These are phyloP conservation scores for Netelia inedita DNA, from an alignment of 2,888 invertebrate species.

Conservation along the genomic window DNA sequence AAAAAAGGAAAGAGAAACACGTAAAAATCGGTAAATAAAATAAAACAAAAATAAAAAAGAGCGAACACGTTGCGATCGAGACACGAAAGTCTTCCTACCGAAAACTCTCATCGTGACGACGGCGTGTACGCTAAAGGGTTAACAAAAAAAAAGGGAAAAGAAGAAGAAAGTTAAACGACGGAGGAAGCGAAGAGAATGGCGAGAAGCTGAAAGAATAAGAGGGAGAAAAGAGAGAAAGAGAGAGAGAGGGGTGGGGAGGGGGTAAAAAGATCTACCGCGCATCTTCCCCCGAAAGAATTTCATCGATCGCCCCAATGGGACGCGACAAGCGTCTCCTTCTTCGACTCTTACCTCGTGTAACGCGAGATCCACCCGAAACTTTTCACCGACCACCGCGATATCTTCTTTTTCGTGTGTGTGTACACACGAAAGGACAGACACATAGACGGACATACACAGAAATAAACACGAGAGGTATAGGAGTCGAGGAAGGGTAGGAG, in stretches of 20 bases:
- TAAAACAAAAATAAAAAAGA: slow-evolving; percentile 15
- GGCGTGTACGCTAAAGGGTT: slow-evolving; percentile 15
- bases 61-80: slow-evolving; percentile 28
- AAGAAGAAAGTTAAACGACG: background rate
- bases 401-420: background rate
- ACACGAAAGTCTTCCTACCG: slow-evolving; percentile 30
- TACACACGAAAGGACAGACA: background rate
- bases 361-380: slow-evolving; percentile 23
- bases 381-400: background rate
- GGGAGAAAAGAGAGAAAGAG: background rate
- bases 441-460: background rate
- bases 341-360: background rate
- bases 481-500: background rate
- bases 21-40: background rate
- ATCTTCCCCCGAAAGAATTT: slow-evolving; percentile 9
- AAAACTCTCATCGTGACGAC: slow-evolving; percentile 32
- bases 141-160: background rate
- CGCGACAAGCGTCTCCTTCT: background rate
- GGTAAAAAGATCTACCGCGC: slow-evolving; percentile 11
- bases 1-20: background rate
- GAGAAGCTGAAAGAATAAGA: background rate
- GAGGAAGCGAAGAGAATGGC: background rate
- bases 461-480: background rate
- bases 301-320: background rate
- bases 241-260: background rate